phyloP scores from a whole-genome alignment of 2,797 vertebrate genomes.

The Acridotheres tristis region DNA sequence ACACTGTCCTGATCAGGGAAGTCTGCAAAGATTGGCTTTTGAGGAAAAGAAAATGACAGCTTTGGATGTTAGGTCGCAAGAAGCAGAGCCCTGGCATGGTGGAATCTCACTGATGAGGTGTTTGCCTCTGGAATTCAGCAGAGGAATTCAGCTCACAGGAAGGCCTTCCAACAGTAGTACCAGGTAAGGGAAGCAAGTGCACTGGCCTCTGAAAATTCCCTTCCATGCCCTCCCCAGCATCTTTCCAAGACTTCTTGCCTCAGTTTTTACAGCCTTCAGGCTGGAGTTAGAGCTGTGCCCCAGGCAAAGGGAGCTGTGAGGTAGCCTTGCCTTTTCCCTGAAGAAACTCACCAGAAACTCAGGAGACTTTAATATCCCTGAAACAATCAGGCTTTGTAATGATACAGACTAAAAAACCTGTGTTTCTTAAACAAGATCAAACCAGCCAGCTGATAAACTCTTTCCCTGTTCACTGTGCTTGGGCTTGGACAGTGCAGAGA shows the following conservation, averaged over 20 bases:
- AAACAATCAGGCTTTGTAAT: not conserved
- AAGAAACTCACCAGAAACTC: not conserved
- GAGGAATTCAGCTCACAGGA: accelerated
- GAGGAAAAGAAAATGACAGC: not conserved
- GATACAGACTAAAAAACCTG: not conserved
- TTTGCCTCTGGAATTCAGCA: not conserved
- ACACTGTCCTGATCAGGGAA: not conserved
- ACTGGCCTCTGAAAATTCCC: not conserved
- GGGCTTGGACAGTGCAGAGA: not conserved
- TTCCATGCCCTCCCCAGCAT: not conserved
- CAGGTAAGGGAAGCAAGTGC: not conserved
- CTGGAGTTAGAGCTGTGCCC: accelerated
- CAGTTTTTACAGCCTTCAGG: not conserved
- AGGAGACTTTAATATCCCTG: not conserved
- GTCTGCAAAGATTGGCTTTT: not conserved
- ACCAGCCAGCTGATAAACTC: not conserved
- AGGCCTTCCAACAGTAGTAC: accelerated
- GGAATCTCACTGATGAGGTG: not conserved
- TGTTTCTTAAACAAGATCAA: not conserved
- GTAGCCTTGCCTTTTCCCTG: not conserved
- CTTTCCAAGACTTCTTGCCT: not conserved
- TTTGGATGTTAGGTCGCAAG: not conserved
- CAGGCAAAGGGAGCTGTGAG: not conserved
- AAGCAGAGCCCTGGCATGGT: not conserved
- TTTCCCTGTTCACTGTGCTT: not conserved